phyloP scores from a whole-genome alignment of 2,888 invertebrate species.

The Strigamia crassipes region DNA sequence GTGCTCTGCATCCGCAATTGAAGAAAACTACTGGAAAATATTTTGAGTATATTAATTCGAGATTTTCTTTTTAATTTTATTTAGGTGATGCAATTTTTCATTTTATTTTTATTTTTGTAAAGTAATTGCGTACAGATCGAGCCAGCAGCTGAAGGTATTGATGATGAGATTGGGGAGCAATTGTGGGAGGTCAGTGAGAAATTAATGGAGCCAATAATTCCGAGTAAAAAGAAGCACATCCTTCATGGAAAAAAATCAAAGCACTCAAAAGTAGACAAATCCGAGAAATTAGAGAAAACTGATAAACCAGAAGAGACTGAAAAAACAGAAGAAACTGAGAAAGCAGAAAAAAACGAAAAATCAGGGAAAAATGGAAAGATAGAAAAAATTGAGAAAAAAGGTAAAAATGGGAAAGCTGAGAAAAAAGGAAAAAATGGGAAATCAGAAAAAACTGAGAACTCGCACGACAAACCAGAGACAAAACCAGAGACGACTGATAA shows the following conservation, averaged over 20 bases:
- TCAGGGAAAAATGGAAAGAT: not conserved
- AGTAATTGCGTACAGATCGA: conserved; percentile 1
- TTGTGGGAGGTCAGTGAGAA: not conserved
- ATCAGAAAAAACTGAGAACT: not conserved
- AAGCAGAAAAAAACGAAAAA: not conserved
- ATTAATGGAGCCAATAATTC: not conserved
- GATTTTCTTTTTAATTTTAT: not conserved
- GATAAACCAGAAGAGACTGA: not conserved
- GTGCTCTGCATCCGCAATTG: not conserved
- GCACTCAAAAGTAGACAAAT: not conserved
- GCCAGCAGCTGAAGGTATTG: not conserved
- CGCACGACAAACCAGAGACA: no score
- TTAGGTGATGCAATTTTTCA: not conserved
- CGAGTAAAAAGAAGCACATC: not conserved
- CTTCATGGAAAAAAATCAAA: not conserved
- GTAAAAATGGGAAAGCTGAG: not conserved
- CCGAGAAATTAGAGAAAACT: not conserved
- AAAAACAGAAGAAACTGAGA: not conserved
- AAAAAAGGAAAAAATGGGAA: not conserved
- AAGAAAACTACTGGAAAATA: not conserved
- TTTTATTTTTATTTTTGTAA: not conserved
- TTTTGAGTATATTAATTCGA: not conserved
- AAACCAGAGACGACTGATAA: no score
- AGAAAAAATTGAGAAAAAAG: not conserved
- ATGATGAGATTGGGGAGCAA: not conserved